Evolutionary conservation across 2,797 vertebrate genomes (phyloP), one percentile per base, ranked within the genome.

Genomic region (Pelochelys cantorii): DNA sequence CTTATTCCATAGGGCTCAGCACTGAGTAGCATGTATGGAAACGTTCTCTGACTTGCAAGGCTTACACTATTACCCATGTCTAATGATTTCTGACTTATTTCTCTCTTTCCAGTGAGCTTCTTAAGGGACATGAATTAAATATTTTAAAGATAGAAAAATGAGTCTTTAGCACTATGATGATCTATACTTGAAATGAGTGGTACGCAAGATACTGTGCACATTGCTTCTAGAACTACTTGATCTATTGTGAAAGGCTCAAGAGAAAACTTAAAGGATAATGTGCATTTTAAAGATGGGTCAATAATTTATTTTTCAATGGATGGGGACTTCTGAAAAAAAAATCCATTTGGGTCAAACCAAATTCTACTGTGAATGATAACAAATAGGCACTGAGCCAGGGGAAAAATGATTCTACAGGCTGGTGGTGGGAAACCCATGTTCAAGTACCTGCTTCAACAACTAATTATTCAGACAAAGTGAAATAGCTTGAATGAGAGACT

Each of bases 211-310:
- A 4, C 11, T 48, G 6, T 60, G 81, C 79, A 78, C 0, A 29
- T 55, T 93, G 83, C 4, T 84, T 90, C 81, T 9, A 74, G 42
- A 60, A 31, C 4, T 23, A 31, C 78, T 88, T 2, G 0, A 8
- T 11, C 13, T 0, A 0, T 20, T 79, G 55, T 11, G 84, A 48
- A 25, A 77, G 25, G 23, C 74, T 29, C 42, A 52, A 77, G 90
- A 79, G 77, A 87, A 17, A 79, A 34, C 54, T 82, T 31, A 37
- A 85, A 15, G 81, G 31, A 48, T 48, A 27, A 75, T 4, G 37
- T 34, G n/a, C 18, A 22, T 6, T 62, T 62, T 62, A 62, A 62
- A 31, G 60, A 62, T 31, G 29, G 60, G 60, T 31, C 29, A 62
- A 62, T 62, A 62, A 62, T 29, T 31, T 31, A 31, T 31, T 34